Conservation (phyloP, 2,888 invertebrate genomes). For the Myopa testacea region DNA sequence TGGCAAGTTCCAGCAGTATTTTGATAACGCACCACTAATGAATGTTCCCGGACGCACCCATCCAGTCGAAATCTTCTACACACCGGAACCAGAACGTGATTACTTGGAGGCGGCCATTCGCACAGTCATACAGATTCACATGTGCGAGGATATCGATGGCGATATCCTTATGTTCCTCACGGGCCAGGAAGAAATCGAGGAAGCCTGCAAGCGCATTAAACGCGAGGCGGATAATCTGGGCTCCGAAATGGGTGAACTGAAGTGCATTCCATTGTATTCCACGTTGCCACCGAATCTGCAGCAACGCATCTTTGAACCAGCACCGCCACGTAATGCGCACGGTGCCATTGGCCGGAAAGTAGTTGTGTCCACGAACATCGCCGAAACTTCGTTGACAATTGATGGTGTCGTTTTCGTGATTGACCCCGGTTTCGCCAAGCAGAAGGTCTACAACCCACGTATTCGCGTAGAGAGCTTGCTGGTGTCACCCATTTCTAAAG, state of each 20-base stretch:
- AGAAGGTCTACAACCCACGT: conserved; percentile 83
- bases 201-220: conserved; percentile 97
- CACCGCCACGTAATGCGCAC: conserved; percentile 90
- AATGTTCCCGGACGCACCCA: conserved; percentile 97
- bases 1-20: conserved; percentile 99
- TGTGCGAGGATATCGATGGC: conserved; percentile 90
- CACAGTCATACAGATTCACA: conserved; percentile 95
- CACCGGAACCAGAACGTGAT: conserved; percentile 97
- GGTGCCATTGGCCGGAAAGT: conserved; percentile 92
- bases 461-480: conserved; percentile 94
- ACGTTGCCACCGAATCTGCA: conserved; percentile 97
- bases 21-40: conserved; percentile 98
- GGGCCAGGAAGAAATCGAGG: conserved; percentile 95
- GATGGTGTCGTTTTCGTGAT: conserved; percentile 99
- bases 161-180: conserved; percentile 93
- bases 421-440: conserved; percentile 99
- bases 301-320: conserved; percentile 96
- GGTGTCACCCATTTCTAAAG: conserved; percentile 98
- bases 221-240: conserved; percentile 96
- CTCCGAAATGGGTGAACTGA: conserved; percentile 95
- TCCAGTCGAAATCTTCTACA: conserved; percentile 98
- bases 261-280: conserved; percentile 98
- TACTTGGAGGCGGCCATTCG: conserved; percentile 98
- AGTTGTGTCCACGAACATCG: conserved; percentile 99
- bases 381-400: conserved; percentile 98